Base-by-base conservation (phyloP, 1,140 invertebrate genomes). In the Heliothis subflexa region DNA sequence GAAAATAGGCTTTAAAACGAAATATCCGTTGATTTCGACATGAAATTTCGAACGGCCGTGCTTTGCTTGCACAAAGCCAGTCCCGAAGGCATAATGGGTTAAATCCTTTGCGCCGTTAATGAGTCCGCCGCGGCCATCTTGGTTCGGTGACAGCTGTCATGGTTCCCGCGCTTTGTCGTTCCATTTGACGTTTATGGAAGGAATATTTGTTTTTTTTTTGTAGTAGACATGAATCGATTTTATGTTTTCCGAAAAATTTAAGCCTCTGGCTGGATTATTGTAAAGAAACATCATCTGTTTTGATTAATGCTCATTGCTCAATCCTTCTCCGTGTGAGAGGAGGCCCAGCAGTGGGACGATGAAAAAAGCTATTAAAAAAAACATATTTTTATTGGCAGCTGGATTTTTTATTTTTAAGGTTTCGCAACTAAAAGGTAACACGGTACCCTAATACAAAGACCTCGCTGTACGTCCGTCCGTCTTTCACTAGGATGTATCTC, bases 81-180 rank as follows among this genome's bases (percentile, higher is more conserved):
- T 62, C 72, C 57, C 72, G 50, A 21, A 75, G 72, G 72, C 72
- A 62, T 75, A 75, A 75, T 75, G 47, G 21, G 18, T 47, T 49
- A 62, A 75, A 75, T 75, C 72, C 72, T 75, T 75, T 62, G 72
- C 78, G 33, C 28, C 40, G 66, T 66, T 81, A 81, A 81, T 81
- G 80, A 81, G 64, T 61, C 33, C 18, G 40, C 18, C 55, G 33
- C 77, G 33, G 77, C 80, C 80, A 81, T 81, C 77, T 79, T 78
- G 71, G 49, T 25, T 47, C 76, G 64, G 47, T 81, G 80, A 81
- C 77, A 81, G 62, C 80, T 81, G 80, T 76, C 80, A 81, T 50
- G n/a, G 9, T 76, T 76, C 80, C 77, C 80, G 80, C 80, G 47
- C 64, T 79, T 81, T 79, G n/a, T 11, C 71, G 14, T n/a, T 33